Percentiles rank a stretch among this genome's conserved stretches.
Conservation (phyloP, 2,888 invertebrate species). For the Drosophila atripex region DNA sequence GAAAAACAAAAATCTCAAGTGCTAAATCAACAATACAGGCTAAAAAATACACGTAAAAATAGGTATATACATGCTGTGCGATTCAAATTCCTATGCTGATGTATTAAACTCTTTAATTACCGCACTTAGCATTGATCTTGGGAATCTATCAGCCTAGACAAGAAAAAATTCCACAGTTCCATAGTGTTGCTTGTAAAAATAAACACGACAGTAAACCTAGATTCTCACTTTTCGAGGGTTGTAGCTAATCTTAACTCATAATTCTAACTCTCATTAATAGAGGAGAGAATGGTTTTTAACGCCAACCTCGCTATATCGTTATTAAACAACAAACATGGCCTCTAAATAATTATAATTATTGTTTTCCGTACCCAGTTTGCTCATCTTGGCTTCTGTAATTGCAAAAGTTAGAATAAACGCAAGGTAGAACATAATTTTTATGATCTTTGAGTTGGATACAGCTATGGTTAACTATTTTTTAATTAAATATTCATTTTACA, state of each 20-base stretch:
- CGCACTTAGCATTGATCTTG: constrained; percentile 60
- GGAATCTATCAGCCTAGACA: constrained; percentile 41
- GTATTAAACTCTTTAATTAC: constrained; percentile 34
- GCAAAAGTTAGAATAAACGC: constrained; percentile 2
- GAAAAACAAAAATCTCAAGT: constrained; percentile 36
- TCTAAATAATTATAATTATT: constrained; percentile 4
- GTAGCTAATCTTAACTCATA: background rate
- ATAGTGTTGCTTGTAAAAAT: constrained; percentile 9
- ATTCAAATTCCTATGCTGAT: constrained; percentile 9
- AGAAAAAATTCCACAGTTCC: constrained; percentile 17
- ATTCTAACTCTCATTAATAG: background rate
- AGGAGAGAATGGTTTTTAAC: background rate
- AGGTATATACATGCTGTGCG: background rate
- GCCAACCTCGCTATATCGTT: constrained; percentile 11
- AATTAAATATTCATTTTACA: background rate
- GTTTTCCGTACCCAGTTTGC: constrained; percentile 15
- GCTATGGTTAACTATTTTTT: background rate
- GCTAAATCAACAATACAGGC: constrained; percentile 35
- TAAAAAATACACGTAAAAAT: constrained; percentile 5
- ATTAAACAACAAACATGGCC: constrained; percentile 13
- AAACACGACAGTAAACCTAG: constrained; percentile 33
- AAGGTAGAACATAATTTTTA: background rate
- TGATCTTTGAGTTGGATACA: background rate
- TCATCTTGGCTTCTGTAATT: background rate
- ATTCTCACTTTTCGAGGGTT: constrained; percentile 17